Evolutionary conservation across 2,888 invertebrate genomes (phyloP).

Genomic region (Branchellion lobata): DNA sequence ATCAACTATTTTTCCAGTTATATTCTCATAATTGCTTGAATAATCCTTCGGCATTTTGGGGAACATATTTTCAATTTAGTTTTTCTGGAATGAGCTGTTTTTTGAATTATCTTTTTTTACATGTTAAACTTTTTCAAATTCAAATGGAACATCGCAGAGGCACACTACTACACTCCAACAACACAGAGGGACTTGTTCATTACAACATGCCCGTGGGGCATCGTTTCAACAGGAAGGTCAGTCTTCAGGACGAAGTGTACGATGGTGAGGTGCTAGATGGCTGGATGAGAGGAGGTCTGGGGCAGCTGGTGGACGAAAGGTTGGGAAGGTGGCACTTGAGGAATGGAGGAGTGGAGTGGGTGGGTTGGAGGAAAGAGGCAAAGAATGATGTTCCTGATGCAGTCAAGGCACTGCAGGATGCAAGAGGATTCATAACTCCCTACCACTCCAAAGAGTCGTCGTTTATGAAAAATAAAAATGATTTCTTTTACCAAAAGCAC

Average conservation of each 20-base stretch:
- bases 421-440: neutral
- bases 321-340: conserved; percentile 75
- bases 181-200: conserved; percentile 76
- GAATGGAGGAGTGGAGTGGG: conserved; percentile 75
- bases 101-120: too few species aligned
- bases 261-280: conserved; percentile 72
- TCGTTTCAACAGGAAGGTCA: conserved; percentile 75
- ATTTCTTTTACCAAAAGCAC: neutral
- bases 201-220: conserved; percentile 87
- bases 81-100: too few species aligned
- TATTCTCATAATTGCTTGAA: too few species aligned
- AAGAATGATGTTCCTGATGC: too few species aligned
- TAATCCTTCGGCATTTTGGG: too few species aligned
- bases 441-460: neutral
- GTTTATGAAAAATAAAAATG: neutral
- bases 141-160: too few species aligned
- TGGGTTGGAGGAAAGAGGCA: conserved; percentile 73
- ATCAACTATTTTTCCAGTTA: neutral
- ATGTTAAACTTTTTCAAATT: too few species aligned
- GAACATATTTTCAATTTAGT: too few species aligned
- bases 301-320: conserved; percentile 79
- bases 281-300: conserved; percentile 74
- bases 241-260: conserved; percentile 80
- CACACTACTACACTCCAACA: too few species aligned
- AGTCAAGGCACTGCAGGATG: neutral